A percentile compares a stretch with the other conserved stretches of the same genome.
These are phyloP conservation scores for Parapristionchus giblindavisi DNA, from an alignment of 2,888 invertebrate species.

Conservation along the genomic window DNA sequence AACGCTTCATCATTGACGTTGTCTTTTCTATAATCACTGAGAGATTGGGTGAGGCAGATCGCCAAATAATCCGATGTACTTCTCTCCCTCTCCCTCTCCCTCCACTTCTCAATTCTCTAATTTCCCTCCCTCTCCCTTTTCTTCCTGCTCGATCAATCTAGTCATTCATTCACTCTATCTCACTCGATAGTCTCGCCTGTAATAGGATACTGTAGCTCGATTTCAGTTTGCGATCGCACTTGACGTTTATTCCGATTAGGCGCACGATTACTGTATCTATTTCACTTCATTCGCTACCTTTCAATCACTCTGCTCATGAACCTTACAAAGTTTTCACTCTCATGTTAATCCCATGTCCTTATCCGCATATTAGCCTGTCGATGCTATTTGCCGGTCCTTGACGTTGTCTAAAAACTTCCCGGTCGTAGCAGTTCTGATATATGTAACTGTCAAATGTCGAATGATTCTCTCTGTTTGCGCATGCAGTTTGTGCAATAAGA, in stretches of 20 bases:
- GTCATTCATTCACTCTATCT: constrained; percentile 39
- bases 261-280: no score
- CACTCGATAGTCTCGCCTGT: constrained; percentile 44
- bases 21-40: no score
- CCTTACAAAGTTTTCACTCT: no score
- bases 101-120: constrained; percentile 9
- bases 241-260: no score
- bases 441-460: not conserved
- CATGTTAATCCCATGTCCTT: no score
- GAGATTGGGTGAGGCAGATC: constrained; percentile 14
- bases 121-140: constrained; percentile 21
- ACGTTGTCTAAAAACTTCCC: not conserved
- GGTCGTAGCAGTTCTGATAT: not conserved
- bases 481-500: not conserved
- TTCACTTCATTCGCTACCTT: not conserved
- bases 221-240: no score
- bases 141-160: constrained; percentile 20
- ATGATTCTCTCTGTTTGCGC: not conserved
- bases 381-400: constrained; percentile 18
- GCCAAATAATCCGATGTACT: constrained; percentile 40
- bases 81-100: not conserved
- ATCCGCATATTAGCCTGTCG: no score
- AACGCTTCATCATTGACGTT: no score
- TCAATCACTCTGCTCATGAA: no score
- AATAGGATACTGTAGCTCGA: constrained; percentile 43